Evolutionary conservation across 2,888 invertebrate genomes (phyloP).

Genomic region (Notodonta ziczac): DNA sequence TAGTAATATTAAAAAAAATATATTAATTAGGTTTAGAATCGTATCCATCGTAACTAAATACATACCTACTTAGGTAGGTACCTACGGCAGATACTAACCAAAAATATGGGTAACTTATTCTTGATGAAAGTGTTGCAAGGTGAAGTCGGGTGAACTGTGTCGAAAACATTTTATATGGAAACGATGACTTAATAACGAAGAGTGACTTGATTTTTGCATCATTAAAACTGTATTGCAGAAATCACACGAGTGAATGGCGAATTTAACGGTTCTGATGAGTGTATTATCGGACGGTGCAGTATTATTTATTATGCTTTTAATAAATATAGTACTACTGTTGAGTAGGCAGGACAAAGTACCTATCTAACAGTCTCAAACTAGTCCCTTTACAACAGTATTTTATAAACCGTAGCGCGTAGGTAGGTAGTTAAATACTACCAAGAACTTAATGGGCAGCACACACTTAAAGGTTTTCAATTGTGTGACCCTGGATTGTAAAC

Average conservation of each 20-base stretch:
- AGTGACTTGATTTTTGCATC: conserved; percentile 6
- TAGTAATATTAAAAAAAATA: no score
- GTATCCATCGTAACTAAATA: background rate
- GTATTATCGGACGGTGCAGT: background rate
- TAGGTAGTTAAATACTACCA: no score
- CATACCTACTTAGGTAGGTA: background rate
- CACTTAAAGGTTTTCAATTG: background rate
- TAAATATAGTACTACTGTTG: background rate
- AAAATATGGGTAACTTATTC: background rate
- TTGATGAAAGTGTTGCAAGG: conserved; percentile 8
- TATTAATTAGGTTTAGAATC: no score
- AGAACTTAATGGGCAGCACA: no score
- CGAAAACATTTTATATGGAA: conserved; percentile 5
- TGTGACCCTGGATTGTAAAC: background rate
- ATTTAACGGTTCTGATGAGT: background rate
- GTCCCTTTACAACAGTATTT: no score
- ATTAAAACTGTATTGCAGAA: conserved; percentile 2
- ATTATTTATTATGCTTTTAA: background rate
- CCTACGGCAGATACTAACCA: background rate
- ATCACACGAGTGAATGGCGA: background rate
- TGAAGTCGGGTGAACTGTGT: background rate
- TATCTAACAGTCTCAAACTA: no score
- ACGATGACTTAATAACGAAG: conserved; percentile 5
- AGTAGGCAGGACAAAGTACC: background rate
- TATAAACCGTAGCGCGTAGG: no score